These are phyloP conservation scores for Pemphigus obesinymphae DNA, from an alignment of 1,140 invertebrate genomes.

Conservation along the genomic window DNA sequence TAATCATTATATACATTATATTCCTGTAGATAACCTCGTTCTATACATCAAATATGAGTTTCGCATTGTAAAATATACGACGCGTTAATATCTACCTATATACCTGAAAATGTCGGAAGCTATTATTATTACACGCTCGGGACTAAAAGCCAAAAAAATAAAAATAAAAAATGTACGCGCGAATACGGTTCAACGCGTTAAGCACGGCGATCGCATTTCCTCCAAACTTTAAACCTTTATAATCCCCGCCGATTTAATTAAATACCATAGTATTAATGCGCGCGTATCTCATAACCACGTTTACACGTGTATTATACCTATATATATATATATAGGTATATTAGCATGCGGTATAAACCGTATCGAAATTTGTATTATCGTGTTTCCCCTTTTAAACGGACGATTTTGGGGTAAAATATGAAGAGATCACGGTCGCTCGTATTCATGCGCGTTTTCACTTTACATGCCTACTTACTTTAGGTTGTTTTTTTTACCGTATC, in stretches of 20 bases:
- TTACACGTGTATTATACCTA: not conserved
- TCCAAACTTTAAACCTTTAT: not conserved
- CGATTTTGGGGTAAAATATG: not conserved
- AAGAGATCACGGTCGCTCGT: too few relatives aligned
- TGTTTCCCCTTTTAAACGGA: not conserved
- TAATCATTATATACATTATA: too few relatives aligned
- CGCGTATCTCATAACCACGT: not conserved
- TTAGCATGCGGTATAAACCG: not conserved
- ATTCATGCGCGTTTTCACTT: not conserved
- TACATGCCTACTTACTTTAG: not conserved
- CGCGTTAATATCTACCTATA: too few relatives aligned
- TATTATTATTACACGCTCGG: not conserved
- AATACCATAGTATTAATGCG: constrained; percentile 7
- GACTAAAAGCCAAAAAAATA: too few relatives aligned
- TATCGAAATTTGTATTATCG: not conserved
- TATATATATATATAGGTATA: too few relatives aligned
- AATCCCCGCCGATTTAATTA: not conserved
- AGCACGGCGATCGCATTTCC: not conserved
- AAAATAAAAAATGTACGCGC: not conserved
- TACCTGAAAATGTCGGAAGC: not conserved
- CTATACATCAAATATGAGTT: too few relatives aligned
- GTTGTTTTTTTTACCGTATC: not conserved
- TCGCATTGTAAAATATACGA: too few relatives aligned
- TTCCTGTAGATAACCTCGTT: too few relatives aligned
- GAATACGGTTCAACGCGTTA: not conserved